Evolutionary conservation across 2,888 invertebrate genomes (phyloP), one percentile per base, ranked within the genome.

Genomic region (Nomada lathburiana): DNA sequence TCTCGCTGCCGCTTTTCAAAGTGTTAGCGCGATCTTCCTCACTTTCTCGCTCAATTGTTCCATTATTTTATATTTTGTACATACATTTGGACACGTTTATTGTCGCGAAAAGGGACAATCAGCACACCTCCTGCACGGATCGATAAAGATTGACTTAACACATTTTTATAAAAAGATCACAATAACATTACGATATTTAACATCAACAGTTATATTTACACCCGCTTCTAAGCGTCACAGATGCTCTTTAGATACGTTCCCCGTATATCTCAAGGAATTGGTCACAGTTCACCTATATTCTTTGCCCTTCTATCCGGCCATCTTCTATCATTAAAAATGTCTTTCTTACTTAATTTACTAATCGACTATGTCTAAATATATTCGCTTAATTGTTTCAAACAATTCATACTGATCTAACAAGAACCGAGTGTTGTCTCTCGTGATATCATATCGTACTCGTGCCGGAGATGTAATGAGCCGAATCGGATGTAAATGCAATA

Each of bases 1-100:
- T 88, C 83, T 91, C 92, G 89, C 79, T 88, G 84, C 76, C 82
- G 87, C 74, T 76, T 79, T 77, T 59, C 70, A 42, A 59, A 65
- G 65, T 75, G 57, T 42, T 59, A 70, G 29, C 82, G 26, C 44
- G 44, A 63, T 59, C 23, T 59, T 36, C 10, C 44, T n/a, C 18
- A 23, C 2, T 11, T 36, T 23, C 5, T 55, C 11, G 11, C 42
- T 65, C 2, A n/a, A 57, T 20, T n/a, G 53, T 16, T 44, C 18
- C 13, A 50, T 10, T 1, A n/a, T 65, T 36, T 36, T 36, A 7
- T 10, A 29, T 59, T 3, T 16, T n/a, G 18, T 18, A 52, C 16
- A 47, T 18, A 72, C 11, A 26, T 9, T 29, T 50, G 10, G 9
- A 67, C 36, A 68, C 62, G 42, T 63, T 36, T 23, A 42, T 1